A percentile compares a stretch with the other conserved stretches of the same genome.
Evolutionary conservation across 2,113 vertebrate genomes (phyloP).

Genomic region (Rhodinocichla rosea): DNA sequence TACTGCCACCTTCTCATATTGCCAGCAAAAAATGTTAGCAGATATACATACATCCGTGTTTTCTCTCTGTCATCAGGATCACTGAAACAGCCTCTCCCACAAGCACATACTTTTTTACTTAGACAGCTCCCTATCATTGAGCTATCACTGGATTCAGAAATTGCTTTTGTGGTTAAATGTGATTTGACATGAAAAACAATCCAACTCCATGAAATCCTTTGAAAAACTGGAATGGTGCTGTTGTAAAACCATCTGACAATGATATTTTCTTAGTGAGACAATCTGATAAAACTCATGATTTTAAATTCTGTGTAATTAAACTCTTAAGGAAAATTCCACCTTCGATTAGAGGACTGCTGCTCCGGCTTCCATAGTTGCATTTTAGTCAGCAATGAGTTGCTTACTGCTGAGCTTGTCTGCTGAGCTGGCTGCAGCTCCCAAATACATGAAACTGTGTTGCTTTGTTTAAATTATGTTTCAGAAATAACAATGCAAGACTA

Average conservation of each 20-base stretch:
- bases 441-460: not conserved
- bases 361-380: not conserved
- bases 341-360: not conserved
- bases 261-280: not conserved
- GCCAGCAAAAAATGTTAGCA: not conserved
- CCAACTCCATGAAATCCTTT: not conserved
- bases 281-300: not conserved
- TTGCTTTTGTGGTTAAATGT: not conserved
- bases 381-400: not conserved
- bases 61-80: not conserved
- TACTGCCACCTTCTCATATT: not conserved
- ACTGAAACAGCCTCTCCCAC: not conserved
- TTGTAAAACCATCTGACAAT: not conserved
- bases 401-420: not conserved
- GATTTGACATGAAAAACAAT: not conserved
- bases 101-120: not conserved
- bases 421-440: not conserved
- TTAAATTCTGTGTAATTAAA: not conserved
- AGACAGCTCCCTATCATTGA: not conserved
- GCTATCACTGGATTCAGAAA: not conserved
- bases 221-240: not conserved
- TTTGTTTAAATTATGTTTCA: not conserved
- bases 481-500: not conserved
- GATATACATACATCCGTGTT: not conserved
- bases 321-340: not conserved